Percentiles rank a stretch among this genome's conserved stretches.
phyloP scores from a whole-genome alignment of 2,797 vertebrate genomes.

The Xiphophorus birchmanni region DNA sequence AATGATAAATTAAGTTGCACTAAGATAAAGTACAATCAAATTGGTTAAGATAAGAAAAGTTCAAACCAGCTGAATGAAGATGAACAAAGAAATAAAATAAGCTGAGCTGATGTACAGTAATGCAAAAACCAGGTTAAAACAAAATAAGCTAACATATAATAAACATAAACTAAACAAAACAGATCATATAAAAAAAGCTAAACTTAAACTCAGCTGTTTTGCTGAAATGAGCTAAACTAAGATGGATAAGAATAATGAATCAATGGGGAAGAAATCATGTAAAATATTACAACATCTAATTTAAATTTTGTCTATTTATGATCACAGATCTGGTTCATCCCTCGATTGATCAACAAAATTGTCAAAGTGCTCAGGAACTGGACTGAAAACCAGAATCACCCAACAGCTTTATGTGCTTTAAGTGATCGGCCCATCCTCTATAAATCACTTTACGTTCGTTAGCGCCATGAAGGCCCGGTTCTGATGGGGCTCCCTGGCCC shows the following conservation, averaged over 20 bases:
- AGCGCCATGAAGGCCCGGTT: not conserved
- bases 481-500: conserved; percentile 20
- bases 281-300: not conserved
- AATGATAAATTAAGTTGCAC: not conserved
- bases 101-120: not conserved
- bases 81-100: not conserved
- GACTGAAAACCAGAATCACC: not conserved
- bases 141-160: not conserved
- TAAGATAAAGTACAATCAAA: not conserved
- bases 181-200: not conserved
- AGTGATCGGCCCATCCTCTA: conserved; percentile 4
- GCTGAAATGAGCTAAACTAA: not conserved
- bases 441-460: conserved; percentile 39
- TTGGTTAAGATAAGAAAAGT: not conserved
- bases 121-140: not conserved
- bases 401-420: not conserved
- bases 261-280: not conserved
- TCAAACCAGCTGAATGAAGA: not conserved
- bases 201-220: not conserved
- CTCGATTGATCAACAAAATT: not conserved
- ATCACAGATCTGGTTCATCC: not conserved
- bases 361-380: not conserved
- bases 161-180: not conserved
- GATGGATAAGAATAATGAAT: too few relatives aligned
- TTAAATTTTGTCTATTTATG: not conserved